Base-by-base conservation (phyloP, 2,113 vertebrate species). In the Pionites leucogaster region DNA sequence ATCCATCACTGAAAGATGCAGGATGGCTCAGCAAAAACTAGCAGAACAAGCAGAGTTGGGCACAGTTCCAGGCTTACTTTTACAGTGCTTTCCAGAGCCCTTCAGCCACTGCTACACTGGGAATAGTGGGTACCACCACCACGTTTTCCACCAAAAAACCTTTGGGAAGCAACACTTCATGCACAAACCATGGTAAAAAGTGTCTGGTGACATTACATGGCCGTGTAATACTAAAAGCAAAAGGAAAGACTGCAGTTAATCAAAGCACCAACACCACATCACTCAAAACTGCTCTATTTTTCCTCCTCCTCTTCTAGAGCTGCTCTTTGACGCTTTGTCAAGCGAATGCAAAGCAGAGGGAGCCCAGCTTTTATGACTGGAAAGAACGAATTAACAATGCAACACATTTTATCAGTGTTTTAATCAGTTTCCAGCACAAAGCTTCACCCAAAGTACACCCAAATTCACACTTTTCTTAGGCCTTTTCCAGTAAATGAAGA, bases 381-480 rank as follows among this genome's bases (percentile, higher is more conserved):
- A 57, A 93, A 76, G 42, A 82, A 27, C 2, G 49, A 49, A 94
- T 92, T 60, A 68, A 79, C 74, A 87, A 44, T 9, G 29, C 78
- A 79, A 46, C 31, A 12, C 11, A 13, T 85, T 23, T 67, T 37
- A 42, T 5, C 67, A 17, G 70, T 79, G 35, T 84, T 97, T 90
- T 49, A 92, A 97, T 60, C 87, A 82, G 20, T 71, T 89, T 95
- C 42, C 67, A 85, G 65, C 52, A 95, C 87, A 76, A 67, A 75
- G 52, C 37, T 85, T 94, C 78, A 81, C 41, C 42, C 11, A 71
- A 55, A 70, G 22, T 46, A 77, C 47, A 70, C 44, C 55, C 88
- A 88, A 31, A 77, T 76, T 69, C 83, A 91, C 69, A 86, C 59
- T 57, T 42, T 28, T 89, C 86, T 69, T 33, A 19, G 24, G 35